Evolutionary conservation across 2,797 vertebrate species (phyloP).

Genomic region (Semaprochilodus insignis): DNA sequence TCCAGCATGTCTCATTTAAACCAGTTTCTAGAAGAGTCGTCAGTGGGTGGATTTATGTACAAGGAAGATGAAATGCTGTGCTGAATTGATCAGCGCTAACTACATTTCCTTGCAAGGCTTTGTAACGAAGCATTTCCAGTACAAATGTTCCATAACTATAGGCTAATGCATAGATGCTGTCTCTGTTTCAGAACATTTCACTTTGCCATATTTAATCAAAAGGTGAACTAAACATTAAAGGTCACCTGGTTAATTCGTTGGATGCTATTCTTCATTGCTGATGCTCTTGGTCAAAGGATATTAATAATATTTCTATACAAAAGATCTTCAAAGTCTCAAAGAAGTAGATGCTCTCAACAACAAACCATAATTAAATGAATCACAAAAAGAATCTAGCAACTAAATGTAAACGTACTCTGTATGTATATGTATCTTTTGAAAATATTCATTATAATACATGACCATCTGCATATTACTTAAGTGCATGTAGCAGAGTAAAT

Average conservation of each 20-base stretch:
- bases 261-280: no score
- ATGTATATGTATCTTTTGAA: no score
- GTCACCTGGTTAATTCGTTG: constrained; percentile 30
- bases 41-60: constrained; percentile 55
- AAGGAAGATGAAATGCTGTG: constrained; percentile 68
- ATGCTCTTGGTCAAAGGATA: no score
- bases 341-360: not conserved
- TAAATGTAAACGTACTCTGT: no score
- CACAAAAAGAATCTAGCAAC: no score
- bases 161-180: constrained; percentile 46
- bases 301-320: no score
- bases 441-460: no score
- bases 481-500: no score
- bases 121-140: not conserved
- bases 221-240: not conserved
- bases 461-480: no score
- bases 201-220: constrained; percentile 50
- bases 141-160: not conserved
- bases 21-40: constrained; percentile 69
- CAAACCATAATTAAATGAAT: not conserved
- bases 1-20: constrained; percentile 73
- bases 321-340: no score
- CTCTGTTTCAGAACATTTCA: constrained; percentile 73
- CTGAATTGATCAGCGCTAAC: constrained; percentile 72
- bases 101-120: constrained; percentile 61